Percentiles rank a stretch among this genome's conserved stretches.
These are phyloP conservation scores for Andrena chrysosceles DNA, from an alignment of 2,888 invertebrate species.

Conservation along the genomic window DNA sequence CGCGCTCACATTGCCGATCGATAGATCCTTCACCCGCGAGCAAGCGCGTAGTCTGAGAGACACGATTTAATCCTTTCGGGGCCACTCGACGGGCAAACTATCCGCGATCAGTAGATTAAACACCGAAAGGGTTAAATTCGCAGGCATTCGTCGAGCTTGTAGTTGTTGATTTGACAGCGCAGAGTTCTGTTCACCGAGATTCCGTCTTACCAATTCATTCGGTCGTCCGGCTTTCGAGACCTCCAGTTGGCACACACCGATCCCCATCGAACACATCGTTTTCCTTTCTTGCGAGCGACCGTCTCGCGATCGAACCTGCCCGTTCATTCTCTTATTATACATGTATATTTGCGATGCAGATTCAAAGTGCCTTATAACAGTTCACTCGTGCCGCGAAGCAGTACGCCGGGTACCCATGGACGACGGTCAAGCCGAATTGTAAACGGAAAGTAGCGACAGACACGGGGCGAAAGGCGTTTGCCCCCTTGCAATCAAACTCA, in stretches of 20 bases:
- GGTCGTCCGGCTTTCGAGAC: neutral
- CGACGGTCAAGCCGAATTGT: constrained; percentile 2
- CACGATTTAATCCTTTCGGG: neutral
- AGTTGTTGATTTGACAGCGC: neutral
- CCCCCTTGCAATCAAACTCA: neutral
- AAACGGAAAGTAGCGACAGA: constrained; percentile 15
- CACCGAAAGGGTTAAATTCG: neutral
- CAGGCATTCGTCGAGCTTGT: neutral
- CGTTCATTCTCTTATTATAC: constrained; percentile 26
- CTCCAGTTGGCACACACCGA: constrained; percentile 2
- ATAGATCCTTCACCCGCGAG: neutral
- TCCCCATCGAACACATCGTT: neutral
- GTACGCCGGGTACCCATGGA: constrained; percentile 39
- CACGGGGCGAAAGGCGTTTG: neutral
- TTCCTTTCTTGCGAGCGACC: constrained; percentile 4
- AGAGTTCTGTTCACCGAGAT: constrained; percentile 10
- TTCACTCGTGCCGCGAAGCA: constrained; percentile 63
- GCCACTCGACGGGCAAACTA: too few relatives aligned
- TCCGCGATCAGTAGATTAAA: too few relatives aligned
- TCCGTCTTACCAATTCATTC: neutral
- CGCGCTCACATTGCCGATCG: neutral
- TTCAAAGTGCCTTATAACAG: constrained; percentile 72
- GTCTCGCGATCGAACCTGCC: constrained; percentile 15
- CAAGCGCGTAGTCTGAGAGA: neutral
- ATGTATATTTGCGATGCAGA: constrained; percentile 58